Conservation (phyloP, 2,113 vertebrate species). For the Orthonyx spaldingii region DNA sequence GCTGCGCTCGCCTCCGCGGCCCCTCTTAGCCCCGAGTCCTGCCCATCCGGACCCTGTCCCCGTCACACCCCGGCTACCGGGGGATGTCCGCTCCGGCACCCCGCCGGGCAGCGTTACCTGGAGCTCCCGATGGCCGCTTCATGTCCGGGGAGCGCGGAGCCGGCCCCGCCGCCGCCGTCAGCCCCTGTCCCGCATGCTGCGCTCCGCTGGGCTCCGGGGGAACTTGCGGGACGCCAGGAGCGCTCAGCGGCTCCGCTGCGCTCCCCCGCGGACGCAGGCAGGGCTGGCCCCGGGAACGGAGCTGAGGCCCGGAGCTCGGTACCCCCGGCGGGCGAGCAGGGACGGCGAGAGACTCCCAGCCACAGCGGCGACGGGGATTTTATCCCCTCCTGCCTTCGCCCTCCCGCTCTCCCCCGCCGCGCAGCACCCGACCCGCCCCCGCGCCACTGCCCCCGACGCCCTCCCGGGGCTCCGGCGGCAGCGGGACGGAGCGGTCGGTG, state of each 20-base stretch:
- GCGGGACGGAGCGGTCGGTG: neutral
- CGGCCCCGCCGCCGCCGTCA: neutral
- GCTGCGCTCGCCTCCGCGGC: neutral
- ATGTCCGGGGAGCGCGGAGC: neutral
- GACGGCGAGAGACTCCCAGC: neutral
- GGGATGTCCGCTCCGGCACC: neutral
- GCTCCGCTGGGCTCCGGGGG: neutral
- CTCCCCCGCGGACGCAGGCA: neutral
- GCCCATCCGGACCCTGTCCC: neutral
- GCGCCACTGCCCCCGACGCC: neutral
- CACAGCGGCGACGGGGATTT: neutral
- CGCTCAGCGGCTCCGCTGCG: neutral
- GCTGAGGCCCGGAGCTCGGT: neutral
- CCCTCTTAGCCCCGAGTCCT: neutral
- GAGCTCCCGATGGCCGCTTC: neutral
- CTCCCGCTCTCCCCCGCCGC: neutral
- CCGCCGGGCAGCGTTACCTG: constrained; percentile 25
- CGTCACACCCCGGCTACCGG: neutral
- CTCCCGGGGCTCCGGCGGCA: neutral
- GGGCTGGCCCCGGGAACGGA: neutral
- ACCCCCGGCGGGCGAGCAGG: neutral
- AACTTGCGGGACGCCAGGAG: neutral
- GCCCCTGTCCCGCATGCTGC: constrained; percentile 5
- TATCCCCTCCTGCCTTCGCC: constrained; percentile 12
- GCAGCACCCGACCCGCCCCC: neutral